Base-by-base conservation (phyloP, 2,888 invertebrate species). In the Blomia tropicalis region DNA sequence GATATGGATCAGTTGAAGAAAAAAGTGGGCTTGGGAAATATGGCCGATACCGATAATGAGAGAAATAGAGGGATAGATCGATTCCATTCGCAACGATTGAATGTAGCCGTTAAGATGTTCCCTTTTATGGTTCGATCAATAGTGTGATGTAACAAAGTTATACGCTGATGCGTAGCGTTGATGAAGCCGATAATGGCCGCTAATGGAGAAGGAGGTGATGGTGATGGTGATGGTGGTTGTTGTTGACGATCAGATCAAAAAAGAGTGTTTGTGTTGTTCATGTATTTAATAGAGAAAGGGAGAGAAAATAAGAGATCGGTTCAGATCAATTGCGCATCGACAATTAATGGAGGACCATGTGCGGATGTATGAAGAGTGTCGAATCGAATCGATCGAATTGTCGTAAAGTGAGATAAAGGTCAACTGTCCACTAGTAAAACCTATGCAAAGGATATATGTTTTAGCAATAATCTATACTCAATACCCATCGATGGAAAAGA, bases 11-110 rank as follows among this genome's bases (percentile, higher is more conserved):
- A 47, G n/a, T n/a, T n/a, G n/a, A n/a, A n/a, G n/a, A n/a, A n/a
- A n/a, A n/a, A n/a, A n/a, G 51, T 47, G 51, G 51, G 51, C 51
- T 47, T 47, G 51, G 23, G 51, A 47, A 47, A 47, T 47, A 47
- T 19, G 51, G n/a, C 7, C 51, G n/a, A 41, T 17, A 41, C 14
- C 41, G 14, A 41, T 41, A 14, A 41, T 17, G 41, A 41, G n/a
- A 41, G n/a, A 41, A 41, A 41, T 14, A 41, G 41, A 41, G 41
- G n/a, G n/a, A 41, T 14, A 41, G 41, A 41, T 47, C 51, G 51
- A 47, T 47, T 47, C 51, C 51, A n/a, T n/a, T n/a, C n/a, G n/a
- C n/a, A n/a, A n/a, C n/a, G n/a, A n/a, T n/a, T n/a, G n/a, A n/a
- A n/a, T n/a, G n/a, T n/a, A n/a, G n/a, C n/a, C n/a, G n/a, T n/a